These are phyloP conservation scores for Julus scanicus DNA, from an alignment of 2,888 invertebrate genomes.

Conservation along the genomic window DNA sequence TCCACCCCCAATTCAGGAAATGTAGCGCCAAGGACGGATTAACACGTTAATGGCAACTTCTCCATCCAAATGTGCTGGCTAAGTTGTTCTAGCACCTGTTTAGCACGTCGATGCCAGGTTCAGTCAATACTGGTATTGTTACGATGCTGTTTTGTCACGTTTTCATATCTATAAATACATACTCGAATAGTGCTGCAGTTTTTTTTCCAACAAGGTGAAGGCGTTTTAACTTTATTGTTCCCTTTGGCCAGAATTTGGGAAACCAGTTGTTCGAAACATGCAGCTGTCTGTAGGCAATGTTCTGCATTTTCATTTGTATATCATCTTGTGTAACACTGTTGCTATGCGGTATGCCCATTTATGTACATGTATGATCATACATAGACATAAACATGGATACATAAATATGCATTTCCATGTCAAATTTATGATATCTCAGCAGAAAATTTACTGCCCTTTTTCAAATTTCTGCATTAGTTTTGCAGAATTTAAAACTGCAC, in stretches of 20 bases:
- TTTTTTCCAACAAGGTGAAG: neutral
- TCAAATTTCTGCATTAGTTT: too few species aligned
- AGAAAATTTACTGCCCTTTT: too few species aligned
- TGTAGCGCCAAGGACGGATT: neutral
- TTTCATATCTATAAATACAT: neutral
- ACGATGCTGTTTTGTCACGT: neutral
- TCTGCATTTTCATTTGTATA: neutral
- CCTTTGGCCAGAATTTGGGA: neutral
- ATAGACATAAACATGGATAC: too few species aligned
- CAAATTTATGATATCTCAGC: too few species aligned
- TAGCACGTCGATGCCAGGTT: neutral
- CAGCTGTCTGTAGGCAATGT: neutral
- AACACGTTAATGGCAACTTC: neutral
- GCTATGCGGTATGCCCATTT: too few species aligned
- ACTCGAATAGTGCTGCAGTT: neutral
- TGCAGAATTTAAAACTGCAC: too few species aligned
- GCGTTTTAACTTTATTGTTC: neutral
- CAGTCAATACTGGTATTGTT: neutral
- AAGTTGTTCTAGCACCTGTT: neutral
- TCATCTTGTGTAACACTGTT: neutral
- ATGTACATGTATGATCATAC: too few species aligned
- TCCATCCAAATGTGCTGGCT: neutral
- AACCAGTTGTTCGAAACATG: neutral
- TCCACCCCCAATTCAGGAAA: conserved; percentile 1
- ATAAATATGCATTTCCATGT: too few species aligned